These are phyloP conservation scores for Euclidia mi DNA, from an alignment of 2,888 invertebrate species.

Conservation along the genomic window DNA sequence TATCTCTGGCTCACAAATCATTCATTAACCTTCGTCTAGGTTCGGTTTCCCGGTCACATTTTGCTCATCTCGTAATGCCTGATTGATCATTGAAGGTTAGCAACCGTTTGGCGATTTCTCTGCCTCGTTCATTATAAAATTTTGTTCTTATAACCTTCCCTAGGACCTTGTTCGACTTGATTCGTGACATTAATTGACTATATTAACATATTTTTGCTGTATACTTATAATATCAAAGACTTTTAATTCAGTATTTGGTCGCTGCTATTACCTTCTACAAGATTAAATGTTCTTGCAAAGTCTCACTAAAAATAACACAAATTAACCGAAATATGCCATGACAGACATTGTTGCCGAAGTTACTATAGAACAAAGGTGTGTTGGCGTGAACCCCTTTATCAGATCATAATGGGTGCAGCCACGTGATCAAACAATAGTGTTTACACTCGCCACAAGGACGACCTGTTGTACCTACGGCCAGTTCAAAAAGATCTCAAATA, in stretches of 20 bases:
- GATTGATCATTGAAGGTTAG: conserved; percentile 53
- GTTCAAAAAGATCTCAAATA: conserved; percentile 66
- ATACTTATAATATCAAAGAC: conserved; percentile 17
- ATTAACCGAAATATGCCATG: conserved; percentile 43
- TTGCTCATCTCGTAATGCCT: conserved; percentile 48
- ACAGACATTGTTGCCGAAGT: conserved; percentile 54
- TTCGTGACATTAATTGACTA: conserved; percentile 44
- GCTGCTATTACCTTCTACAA: not conserved
- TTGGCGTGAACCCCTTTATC: conserved; percentile 74
- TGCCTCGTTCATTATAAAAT: conserved; percentile 38
- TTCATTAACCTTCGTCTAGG: conserved; percentile 36
- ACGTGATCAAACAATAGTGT: conserved; percentile 87
- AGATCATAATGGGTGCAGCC: conserved; percentile 80
- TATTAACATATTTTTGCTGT: conserved; percentile 44
- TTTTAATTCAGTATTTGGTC: not conserved
- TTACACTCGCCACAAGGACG: conserved; percentile 82
- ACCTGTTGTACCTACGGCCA: conserved; percentile 67
- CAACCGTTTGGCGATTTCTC: conserved; percentile 46
- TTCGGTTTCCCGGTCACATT: conserved; percentile 38
- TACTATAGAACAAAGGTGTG: conserved; percentile 69
- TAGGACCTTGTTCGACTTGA: conserved; percentile 55
- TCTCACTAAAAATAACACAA: conserved; percentile 26
- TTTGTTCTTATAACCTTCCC: conserved; percentile 54
- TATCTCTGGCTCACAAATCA: conserved; percentile 24
- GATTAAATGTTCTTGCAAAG: not conserved